Conservation (phyloP, 2,797 vertebrate species). For the Salmo trutta region DNA sequence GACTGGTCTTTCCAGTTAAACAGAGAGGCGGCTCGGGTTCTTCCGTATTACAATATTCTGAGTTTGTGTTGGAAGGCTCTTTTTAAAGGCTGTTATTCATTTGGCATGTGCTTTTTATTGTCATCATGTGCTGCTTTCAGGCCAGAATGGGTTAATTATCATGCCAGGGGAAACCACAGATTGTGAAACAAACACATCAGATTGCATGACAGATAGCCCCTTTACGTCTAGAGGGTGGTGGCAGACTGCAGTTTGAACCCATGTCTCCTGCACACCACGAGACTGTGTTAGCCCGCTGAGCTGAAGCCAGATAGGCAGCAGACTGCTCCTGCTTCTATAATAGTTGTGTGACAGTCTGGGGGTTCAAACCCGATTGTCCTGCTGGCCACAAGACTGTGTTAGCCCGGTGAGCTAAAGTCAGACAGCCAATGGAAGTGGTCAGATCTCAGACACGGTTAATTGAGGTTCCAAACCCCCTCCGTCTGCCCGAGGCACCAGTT, state of each 20-base stretch:
- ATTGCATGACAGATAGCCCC: neutral
- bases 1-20: neutral
- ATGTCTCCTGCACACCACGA: neutral
- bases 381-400: too few relatives aligned
- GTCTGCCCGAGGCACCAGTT: too few relatives aligned
- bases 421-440: too few relatives aligned
- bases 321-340: too few relatives aligned
- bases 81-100: slow-evolving; percentile 14
- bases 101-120: slow-evolving; percentile 15
- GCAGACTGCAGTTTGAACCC: neutral
- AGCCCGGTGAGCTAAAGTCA: too few relatives aligned
- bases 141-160: slow-evolving; percentile 11
- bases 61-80: slow-evolving; percentile 14
- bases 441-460: too few relatives aligned
- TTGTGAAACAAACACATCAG: neutral
- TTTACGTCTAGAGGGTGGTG: slow-evolving; percentile 30
- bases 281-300: neutral
- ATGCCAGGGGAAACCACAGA: slow-evolving; percentile 3
- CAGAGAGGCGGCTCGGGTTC: neutral
- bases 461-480: too few relatives aligned
- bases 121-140: slow-evolving; percentile 11
- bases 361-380: too few relatives aligned
- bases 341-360: too few relatives aligned
- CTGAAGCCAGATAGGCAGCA: neutral
- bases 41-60: slow-evolving; percentile 4